phyloP scores from a whole-genome alignment of 2,113 vertebrate genomes.

The Corythaixoides concolor region DNA sequence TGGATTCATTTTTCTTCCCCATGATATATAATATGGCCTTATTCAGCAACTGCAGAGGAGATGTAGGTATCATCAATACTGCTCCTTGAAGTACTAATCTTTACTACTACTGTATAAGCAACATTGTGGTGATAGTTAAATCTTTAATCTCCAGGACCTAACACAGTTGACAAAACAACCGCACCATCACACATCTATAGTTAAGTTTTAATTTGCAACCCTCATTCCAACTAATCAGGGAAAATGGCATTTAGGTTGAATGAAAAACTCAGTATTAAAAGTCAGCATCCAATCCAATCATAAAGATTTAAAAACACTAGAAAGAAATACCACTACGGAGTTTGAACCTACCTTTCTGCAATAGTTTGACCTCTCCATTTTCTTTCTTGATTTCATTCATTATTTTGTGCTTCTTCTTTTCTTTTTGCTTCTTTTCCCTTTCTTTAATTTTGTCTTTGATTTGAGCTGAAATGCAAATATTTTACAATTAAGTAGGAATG shows the following conservation, averaged over 20 bases:
- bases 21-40: neutral
- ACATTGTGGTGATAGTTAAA: neutral
- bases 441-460: conserved; percentile 88
- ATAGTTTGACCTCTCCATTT: conserved; percentile 90
- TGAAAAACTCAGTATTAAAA: neutral
- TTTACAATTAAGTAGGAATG: conserved; percentile 23
- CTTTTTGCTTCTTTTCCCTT: conserved; percentile 85
- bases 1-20: neutral
- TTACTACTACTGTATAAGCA: neutral
- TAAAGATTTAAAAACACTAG: neutral
- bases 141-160: neutral
- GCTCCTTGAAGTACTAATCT: neutral
- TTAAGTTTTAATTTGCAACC: neutral
- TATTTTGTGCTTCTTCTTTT: conserved; percentile 91
- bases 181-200: neutral
- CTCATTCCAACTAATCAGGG: neutral
- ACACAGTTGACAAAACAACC: neutral
- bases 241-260: neutral
- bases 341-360: conserved; percentile 86
- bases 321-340: neutral
- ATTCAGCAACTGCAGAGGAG: neutral
- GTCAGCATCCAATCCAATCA: neutral
- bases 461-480: conserved; percentile 80
- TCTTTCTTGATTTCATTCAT: conserved; percentile 93
- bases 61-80: neutral